Conservation (phyloP, 2,797 vertebrate genomes). For the Trachops cirrhosus region DNA sequence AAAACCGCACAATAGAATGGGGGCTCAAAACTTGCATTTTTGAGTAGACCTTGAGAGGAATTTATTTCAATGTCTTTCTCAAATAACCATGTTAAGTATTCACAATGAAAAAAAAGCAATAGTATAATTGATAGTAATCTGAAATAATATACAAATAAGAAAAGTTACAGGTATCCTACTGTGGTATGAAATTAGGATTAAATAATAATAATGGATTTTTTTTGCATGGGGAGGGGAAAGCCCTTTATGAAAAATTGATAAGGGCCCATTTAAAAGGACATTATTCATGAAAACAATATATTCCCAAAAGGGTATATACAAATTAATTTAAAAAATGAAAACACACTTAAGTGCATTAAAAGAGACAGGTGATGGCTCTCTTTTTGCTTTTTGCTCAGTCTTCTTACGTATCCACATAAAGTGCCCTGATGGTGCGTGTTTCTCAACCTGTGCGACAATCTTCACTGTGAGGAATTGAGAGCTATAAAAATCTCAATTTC, state of each 20-base stretch:
- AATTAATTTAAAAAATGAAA: conserved; percentile 34
- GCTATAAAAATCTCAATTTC: neutral
- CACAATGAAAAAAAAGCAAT: neutral
- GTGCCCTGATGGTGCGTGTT: neutral
- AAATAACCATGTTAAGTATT: neutral
- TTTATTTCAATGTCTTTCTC: neutral
- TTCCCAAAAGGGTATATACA: neutral
- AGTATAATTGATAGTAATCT: neutral
- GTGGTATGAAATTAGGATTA: neutral
- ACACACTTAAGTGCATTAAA: neutral
- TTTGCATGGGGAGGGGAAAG: neutral
- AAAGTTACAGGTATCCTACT: neutral
- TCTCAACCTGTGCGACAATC: neutral
- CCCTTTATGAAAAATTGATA: neutral
- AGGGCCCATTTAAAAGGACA: neutral
- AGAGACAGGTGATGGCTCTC: neutral
- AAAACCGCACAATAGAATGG: neutral
- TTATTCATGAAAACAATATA: neutral
- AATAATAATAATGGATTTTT: neutral
- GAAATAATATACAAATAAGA: neutral
- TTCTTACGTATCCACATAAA: neutral
- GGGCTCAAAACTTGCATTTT: neutral
- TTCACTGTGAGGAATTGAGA: neutral
- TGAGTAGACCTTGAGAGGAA: neutral
- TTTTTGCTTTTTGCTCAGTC: neutral